A percentile compares a stretch with the other conserved stretches of the same genome.
Conservation (phyloP, 2,113 vertebrate species). For the Mungos mungo region DNA sequence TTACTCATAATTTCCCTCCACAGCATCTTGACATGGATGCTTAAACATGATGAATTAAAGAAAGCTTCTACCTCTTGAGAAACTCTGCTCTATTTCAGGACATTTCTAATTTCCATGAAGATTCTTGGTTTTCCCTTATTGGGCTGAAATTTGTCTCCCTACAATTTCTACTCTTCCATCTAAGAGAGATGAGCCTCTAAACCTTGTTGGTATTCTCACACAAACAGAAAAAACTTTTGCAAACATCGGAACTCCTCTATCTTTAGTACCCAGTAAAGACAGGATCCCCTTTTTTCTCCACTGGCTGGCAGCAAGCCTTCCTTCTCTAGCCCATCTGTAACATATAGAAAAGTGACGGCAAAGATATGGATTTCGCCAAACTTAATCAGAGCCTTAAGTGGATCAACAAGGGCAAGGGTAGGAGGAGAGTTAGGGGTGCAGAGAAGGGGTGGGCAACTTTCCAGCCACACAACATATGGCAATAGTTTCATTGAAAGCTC, state of each 20-base stretch:
- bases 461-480: constrained; percentile 79
- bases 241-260: neutral
- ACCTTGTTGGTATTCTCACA: neutral
- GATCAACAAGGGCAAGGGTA: constrained; percentile 67
- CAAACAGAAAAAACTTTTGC: neutral
- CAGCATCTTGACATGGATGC: neutral
- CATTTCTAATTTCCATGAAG: neutral
- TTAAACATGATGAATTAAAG: constrained; percentile 4
- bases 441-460: constrained; percentile 65
- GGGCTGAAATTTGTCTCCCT: neutral
- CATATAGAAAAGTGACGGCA: constrained; percentile 68
- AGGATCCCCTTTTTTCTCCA: neutral
- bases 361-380: constrained; percentile 76
- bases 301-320: neutral
- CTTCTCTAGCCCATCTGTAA: constrained; percentile 43
- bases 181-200: neutral
- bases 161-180: neutral
- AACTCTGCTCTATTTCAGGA: neutral
- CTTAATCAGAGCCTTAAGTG: constrained; percentile 75
- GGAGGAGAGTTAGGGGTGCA: neutral
- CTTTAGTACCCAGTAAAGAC: neutral
- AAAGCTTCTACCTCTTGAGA: neutral
- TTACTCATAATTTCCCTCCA: neutral
- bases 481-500: constrained; percentile 74
- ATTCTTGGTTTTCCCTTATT: neutral